A percentile compares a stretch with the other conserved stretches of the same genome.
Evolutionary conservation across 2,797 vertebrate species (phyloP).

Genomic region (Bradypodion ventrale): DNA sequence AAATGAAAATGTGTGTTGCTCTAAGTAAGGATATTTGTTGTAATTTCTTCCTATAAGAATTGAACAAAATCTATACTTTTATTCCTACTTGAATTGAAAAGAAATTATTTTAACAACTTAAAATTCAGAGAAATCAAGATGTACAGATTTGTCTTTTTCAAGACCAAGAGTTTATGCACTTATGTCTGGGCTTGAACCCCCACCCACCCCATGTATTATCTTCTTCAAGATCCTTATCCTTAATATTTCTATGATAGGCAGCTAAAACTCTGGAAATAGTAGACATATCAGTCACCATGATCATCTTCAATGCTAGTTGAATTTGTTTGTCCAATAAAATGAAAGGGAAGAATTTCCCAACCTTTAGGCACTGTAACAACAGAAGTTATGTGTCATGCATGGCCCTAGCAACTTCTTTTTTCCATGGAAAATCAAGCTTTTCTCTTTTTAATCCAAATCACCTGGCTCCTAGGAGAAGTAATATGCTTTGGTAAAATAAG

Average conservation of each 20-base stretch:
- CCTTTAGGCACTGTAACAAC: not conserved
- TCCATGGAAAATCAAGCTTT: slow-evolving; percentile 26
- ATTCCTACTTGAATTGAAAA: not conserved
- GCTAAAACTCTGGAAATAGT: not conserved
- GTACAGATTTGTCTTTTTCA: not conserved
- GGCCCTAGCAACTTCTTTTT: not conserved
- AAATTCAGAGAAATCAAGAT: too few relatives aligned
- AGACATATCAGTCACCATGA: too few relatives aligned
- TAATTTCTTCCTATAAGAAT: not conserved
- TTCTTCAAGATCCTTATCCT: not conserved
- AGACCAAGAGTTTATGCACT: not conserved
- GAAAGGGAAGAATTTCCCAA: too few relatives aligned
- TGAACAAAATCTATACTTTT: not conserved
- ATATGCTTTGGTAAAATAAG: not conserved
- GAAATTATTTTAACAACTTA: not conserved
- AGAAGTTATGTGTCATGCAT: not conserved
- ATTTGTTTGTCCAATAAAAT: not conserved
- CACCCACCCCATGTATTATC: not conserved
- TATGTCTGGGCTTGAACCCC: not conserved
- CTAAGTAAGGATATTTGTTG: not conserved
- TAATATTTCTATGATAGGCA: not conserved
- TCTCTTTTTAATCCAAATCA: not conserved
- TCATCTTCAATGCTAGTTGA: not conserved
- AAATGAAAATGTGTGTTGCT: not conserved
- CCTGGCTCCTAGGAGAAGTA: not conserved